A percentile compares a stretch with the other conserved stretches of the same genome.
Evolutionary conservation across 2,888 invertebrate species (phyloP).

Genomic region (Acrobasis repandana): DNA sequence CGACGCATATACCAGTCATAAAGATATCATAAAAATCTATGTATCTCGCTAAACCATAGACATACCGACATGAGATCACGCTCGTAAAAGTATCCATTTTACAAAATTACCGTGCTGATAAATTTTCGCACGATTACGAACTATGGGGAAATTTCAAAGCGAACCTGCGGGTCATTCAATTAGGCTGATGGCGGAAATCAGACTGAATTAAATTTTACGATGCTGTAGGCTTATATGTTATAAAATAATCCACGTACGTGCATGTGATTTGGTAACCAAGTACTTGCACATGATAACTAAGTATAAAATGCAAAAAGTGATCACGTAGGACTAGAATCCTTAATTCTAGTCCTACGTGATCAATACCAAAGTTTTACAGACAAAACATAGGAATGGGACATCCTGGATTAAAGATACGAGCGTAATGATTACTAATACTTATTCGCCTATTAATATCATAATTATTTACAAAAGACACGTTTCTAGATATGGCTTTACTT

Average conservation of each 20-base stretch:
- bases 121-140: slow-evolving; percentile 7
- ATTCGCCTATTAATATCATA: too few species aligned
- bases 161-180: slow-evolving; percentile 10
- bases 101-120: background rate
- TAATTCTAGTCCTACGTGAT: too few species aligned
- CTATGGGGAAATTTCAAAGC: background rate
- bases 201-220: slow-evolving; percentile 7
- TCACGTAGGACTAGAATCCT: too few species aligned
- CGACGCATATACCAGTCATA: background rate
- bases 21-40: background rate
- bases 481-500: too few species aligned
- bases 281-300: too few species aligned
- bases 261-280: too few species aligned
- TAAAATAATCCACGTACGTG: background rate
- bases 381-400: too few species aligned
- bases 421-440: too few species aligned
- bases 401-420: too few species aligned
- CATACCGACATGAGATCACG: background rate
- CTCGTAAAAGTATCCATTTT: slow-evolving; percentile 3
- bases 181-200: slow-evolving; percentile 7
- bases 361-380: too few species aligned
- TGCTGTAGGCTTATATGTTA: background rate
- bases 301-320: too few species aligned
- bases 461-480: too few species aligned
- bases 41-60: background rate